Percentiles rank a stretch among this genome's conserved stretches.
Conservation (phyloP, 2,797 vertebrate species). For the Amblyopsis hoosieri region DNA sequence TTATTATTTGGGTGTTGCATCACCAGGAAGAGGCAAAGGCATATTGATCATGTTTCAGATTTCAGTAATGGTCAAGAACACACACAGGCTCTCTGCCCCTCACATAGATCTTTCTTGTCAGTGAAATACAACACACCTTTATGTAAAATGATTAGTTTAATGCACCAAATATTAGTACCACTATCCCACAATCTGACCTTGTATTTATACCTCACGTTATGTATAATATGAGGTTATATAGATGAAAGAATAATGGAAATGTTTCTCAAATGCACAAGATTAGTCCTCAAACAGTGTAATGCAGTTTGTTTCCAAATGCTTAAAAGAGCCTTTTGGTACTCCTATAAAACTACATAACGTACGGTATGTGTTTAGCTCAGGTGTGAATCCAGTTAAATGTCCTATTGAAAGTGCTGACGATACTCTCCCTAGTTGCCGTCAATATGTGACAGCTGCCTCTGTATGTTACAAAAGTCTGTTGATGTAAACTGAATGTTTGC, state of each 20-base stretch:
- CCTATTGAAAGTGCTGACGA: constrained; percentile 25
- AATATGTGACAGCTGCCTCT: constrained; percentile 32
- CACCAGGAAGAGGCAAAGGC: constrained; percentile 41
- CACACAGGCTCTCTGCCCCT: constrained; percentile 12
- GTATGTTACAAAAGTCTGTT: constrained; percentile 26
- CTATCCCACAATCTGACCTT: constrained; percentile 38
- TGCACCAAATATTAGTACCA: constrained; percentile 20
- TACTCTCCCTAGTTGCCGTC: constrained; percentile 22
- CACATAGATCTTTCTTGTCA: constrained; percentile 25
- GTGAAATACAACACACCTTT: constrained; percentile 12
- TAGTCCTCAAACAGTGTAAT: constrained; percentile 24
- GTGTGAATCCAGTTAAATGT: constrained; percentile 41
- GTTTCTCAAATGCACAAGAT: constrained; percentile 23
- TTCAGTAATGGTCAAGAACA: constrained; percentile 3
- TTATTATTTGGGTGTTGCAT: constrained; percentile 71
- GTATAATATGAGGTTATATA: constrained; percentile 52
- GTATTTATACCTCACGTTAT: constrained; percentile 67
- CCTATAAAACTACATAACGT: constrained; percentile 11
- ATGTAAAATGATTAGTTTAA: constrained; percentile 13
- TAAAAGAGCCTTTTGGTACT: constrained; percentile 16
- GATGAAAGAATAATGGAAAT: constrained; percentile 34
- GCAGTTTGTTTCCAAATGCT: constrained; percentile 13
- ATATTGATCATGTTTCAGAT: constrained; percentile 18
- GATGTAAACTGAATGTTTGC: constrained; percentile 49
- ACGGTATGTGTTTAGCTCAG: constrained; percentile 31